Evolutionary conservation across 1,140 invertebrate species (phyloP).

Genomic region (Brachionus asplanchnoidis): DNA sequence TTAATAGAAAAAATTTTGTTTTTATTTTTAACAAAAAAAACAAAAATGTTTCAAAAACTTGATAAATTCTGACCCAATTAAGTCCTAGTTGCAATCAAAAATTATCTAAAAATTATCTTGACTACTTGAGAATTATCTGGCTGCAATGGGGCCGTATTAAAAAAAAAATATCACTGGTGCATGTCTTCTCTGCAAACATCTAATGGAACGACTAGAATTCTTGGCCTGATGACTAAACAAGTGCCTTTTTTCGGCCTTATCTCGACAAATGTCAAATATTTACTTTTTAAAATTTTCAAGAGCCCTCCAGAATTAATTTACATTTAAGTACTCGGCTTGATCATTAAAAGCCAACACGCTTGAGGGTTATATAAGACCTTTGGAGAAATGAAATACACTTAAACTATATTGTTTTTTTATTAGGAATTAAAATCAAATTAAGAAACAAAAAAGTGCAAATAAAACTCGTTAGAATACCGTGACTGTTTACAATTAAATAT

Average conservation of each 20-base stretch:
- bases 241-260: not conserved
- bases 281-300: not conserved
- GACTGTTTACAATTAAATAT: constrained; percentile 21
- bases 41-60: not conserved
- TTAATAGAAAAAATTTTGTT: not conserved
- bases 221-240: not conserved
- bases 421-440: not conserved
- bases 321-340: not conserved
- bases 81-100: not conserved
- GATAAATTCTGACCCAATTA: not conserved
- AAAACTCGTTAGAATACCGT: constrained; percentile 5
- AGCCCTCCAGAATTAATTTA: not conserved
- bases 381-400: not conserved
- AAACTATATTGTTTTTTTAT: not conserved
- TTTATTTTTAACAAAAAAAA: not conserved
- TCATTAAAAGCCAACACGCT: not conserved
- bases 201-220: not conserved
- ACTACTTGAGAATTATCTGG: not conserved
- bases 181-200: not conserved
- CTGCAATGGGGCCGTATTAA: not conserved
- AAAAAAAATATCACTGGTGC: not conserved
- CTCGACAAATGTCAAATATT: not conserved
- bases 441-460: not conserved
- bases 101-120: not conserved
- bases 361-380: not conserved